Evolutionary conservation across 2,888 invertebrate species (phyloP).

Genomic region (Branchipolynoe longqiensis): DNA sequence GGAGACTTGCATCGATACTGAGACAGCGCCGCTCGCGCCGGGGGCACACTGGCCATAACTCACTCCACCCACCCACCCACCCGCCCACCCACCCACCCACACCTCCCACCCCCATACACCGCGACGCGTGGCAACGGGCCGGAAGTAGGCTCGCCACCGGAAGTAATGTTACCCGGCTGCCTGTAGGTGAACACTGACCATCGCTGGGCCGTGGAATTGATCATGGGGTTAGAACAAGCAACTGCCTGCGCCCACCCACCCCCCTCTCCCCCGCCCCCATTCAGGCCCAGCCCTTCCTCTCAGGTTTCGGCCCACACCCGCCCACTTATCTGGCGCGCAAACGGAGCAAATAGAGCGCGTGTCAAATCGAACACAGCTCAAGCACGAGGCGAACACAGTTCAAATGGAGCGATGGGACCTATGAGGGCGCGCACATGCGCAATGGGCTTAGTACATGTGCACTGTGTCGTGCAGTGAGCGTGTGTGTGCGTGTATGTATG

Average conservation of each 20-base stretch:
- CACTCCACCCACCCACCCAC: not conserved
- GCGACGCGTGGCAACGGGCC: not conserved
- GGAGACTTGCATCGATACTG: not conserved
- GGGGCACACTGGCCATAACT: not conserved
- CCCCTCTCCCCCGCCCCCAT: not conserved
- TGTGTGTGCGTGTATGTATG: not conserved
- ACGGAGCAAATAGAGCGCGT: no score
- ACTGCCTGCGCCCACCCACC: not conserved
- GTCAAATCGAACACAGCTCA: no score
- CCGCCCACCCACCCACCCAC: not conserved
- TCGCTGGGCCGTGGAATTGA: not conserved
- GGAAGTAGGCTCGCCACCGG: not conserved
- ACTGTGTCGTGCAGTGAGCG: not conserved
- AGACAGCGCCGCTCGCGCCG: not conserved
- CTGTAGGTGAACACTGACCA: not conserved
- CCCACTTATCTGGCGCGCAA: no score
- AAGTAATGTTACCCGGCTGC: not conserved
- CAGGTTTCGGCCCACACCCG: not conserved
- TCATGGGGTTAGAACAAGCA: constrained; percentile 21
- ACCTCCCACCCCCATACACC: not conserved
- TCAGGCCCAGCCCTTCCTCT: not conserved
- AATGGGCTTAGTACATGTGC: not conserved
- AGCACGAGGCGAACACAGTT: no score
- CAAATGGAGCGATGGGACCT: no score
- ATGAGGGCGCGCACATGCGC: no score